Evolutionary conservation across 2,113 vertebrate genomes (phyloP), one percentile per base, ranked within the genome.

Genomic region (Burhinus oedicnemus): DNA sequence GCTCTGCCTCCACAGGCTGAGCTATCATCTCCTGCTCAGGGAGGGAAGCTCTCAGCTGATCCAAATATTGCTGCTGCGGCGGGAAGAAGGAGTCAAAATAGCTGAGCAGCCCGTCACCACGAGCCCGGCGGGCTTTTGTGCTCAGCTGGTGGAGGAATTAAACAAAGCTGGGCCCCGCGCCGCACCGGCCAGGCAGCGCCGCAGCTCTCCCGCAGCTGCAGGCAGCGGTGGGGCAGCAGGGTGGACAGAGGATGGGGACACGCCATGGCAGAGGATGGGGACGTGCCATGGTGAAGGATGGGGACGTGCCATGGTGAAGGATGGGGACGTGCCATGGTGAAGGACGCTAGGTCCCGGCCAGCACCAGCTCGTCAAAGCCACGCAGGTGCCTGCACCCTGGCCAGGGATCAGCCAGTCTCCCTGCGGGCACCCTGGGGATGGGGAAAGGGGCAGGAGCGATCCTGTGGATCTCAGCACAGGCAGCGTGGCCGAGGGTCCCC

Each of bases 31-130:
- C 83, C 81, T n/a, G 45, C 60, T 72, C 2, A 0, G 38, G 25
- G 52, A 89, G 70, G 87, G 70, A 85, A 74, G 91, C 77, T 57
- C 87, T 15, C 57, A 30, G 55, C 52, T 70, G 78, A 95, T 94
- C 91, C 96, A 96, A 95, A 97, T 85, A 95, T 92, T 94, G 88
- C 92, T 27, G 44, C 57, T 25, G 68, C n/a, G 2, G 76, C 9
- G 2, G 75, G 60, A 45, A 79, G 71, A 93, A 76, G 52, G 70
- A 97, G 96, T 97, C 91, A 96, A 91, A 97, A 96, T n/a, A 97
- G 83, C 65, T 55, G 82, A 79, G 93, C 88, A 91, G 93, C 96
- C 96, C 55, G 22, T 82, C 91, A 93, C 89, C 94, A 60, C 3
- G 7, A 92, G 81, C 92, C 57, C 29, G 11, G 78, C 7, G 15